Evolutionary conservation across 2,113 vertebrate genomes (phyloP).

Genomic region (Alectura lathami): DNA sequence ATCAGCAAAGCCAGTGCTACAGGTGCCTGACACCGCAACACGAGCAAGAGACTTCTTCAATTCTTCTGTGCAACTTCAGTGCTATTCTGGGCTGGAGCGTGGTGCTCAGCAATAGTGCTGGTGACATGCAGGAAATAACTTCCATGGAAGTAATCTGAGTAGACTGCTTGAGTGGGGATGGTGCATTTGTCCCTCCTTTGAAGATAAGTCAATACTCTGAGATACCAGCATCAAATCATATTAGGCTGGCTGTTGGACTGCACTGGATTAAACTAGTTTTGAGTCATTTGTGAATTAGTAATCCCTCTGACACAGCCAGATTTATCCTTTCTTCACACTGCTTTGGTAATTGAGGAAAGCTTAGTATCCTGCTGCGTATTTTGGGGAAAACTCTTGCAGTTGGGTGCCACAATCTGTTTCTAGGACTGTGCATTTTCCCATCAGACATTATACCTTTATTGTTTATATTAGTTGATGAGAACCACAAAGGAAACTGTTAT

Average conservation of each 20-base stretch:
- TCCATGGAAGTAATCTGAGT: neutral
- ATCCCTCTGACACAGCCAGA: neutral
- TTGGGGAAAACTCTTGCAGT: neutral
- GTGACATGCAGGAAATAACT: constrained; percentile 13
- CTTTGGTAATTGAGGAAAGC: neutral
- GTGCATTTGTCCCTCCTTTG: neutral
- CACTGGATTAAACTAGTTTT: neutral
- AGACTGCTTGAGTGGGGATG: neutral
- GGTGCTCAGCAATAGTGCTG: neutral
- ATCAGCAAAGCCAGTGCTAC: neutral
- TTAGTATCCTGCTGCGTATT: neutral
- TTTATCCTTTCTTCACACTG: neutral
- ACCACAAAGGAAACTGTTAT: neutral
- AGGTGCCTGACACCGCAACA: neutral
- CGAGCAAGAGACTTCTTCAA: neutral
- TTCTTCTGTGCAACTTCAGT: neutral
- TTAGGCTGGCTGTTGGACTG: neutral
- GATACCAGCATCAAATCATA: neutral
- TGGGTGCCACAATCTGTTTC: rapidly evolving
- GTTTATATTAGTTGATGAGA: neutral
- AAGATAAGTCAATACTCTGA: neutral
- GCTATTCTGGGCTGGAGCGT: neutral
- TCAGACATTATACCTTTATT: no score
- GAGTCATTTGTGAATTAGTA: neutral
- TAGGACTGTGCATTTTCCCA: neutral